Conservation (phyloP, 2,888 invertebrate species). For the Chaetogeoica ovagalla region DNA sequence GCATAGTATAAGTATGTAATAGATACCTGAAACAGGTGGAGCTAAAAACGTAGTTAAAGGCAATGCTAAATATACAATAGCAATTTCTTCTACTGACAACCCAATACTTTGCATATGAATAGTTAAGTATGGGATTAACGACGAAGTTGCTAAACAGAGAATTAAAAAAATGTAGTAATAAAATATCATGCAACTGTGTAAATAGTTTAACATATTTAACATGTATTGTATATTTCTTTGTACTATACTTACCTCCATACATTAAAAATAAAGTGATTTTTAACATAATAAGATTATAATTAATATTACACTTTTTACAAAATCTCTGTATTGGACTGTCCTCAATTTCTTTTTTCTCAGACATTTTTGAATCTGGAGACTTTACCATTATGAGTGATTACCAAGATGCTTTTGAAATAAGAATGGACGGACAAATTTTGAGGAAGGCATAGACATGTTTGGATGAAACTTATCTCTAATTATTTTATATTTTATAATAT, state of each 20-base stretch:
- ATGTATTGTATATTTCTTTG: neutral
- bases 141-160: constrained; percentile 72
- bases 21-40: constrained; percentile 76
- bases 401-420: constrained; percentile 1
- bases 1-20: no score
- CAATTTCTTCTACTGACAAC: constrained; percentile 81
- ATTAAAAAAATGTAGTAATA: constrained; percentile 8
- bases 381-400: neutral
- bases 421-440: neutral
- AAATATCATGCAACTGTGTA: neutral
- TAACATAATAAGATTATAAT: constrained; percentile 77
- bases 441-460: neutral
- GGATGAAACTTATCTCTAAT: constrained; percentile 41
- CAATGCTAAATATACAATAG: constrained; percentile 81
- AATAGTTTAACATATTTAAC: neutral
- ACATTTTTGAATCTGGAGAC: constrained; percentile 30
- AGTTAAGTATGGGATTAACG: constrained; percentile 81
- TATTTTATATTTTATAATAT: constrained; percentile 30
- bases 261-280: constrained; percentile 81
- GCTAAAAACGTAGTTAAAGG: constrained; percentile 85
- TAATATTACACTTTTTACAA: constrained; percentile 66
- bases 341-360: constrained; percentile 15
- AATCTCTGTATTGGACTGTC: constrained; percentile 37
- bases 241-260: constrained; percentile 70
- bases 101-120: constrained; percentile 91